Conservation (phyloP, 1,140 invertebrate species). For the Nasonia giraulti region DNA sequence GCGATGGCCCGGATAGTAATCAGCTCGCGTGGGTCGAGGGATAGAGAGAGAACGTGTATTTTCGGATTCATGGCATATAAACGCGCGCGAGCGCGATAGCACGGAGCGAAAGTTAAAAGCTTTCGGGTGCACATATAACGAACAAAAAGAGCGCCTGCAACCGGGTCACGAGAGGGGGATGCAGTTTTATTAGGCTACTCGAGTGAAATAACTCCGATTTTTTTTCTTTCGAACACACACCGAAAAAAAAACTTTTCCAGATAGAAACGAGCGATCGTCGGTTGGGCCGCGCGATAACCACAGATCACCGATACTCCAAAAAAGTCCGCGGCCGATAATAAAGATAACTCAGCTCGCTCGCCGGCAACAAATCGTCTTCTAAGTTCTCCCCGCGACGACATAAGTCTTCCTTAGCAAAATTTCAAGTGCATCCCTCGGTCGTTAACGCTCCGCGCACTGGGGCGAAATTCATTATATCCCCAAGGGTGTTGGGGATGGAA, state of each 20-base stretch:
- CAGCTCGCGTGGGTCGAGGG: not conserved
- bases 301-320: not conserved
- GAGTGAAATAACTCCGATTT: not conserved
- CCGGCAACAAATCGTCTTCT: not conserved
- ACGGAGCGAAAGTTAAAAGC: slow-evolving; percentile 35
- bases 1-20: slow-evolving; percentile 13
- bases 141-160: slow-evolving; percentile 18
- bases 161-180: not conserved
- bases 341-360: not conserved
- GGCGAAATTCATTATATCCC: slow-evolving; percentile 9
- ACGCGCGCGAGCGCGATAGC: not conserved
- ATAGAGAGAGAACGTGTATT: not conserved
- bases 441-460: not conserved
- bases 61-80: not conserved
- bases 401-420: not conserved
- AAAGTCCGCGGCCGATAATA: not conserved
- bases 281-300: not conserved
- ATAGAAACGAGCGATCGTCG: not conserved
- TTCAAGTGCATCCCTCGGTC: not conserved
- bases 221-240: not conserved
- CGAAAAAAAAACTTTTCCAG: not conserved
- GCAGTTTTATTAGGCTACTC: slow-evolving; percentile 20
- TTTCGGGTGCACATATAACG: not conserved
- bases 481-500: no score
- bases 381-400: not conserved